Evolutionary conservation across 2,888 invertebrate species (phyloP).

Genomic region (Achlya flavicornis): DNA sequence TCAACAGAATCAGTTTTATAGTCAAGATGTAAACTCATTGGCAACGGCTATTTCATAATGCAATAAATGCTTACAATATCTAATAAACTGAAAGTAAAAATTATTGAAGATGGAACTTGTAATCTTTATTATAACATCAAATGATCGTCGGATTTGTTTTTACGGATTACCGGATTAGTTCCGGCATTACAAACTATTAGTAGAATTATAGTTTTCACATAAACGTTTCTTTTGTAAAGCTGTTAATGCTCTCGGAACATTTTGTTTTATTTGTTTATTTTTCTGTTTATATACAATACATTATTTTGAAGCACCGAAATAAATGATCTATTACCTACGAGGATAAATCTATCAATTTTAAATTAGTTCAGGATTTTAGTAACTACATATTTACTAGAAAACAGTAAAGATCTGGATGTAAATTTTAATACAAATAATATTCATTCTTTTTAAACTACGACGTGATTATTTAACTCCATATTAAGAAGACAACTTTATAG

Average conservation of each 20-base stretch:
- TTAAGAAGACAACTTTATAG: too few relatives aligned
- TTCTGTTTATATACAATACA: background rate
- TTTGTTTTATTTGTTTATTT: background rate
- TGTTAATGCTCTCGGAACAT: background rate
- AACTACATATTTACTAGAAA: too few relatives aligned
- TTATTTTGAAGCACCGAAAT: too few relatives aligned
- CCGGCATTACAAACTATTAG: conserved; percentile 6
- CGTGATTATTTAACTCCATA: too few relatives aligned
- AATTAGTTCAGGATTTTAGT: too few relatives aligned
- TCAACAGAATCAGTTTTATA: background rate
- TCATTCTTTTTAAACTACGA: too few relatives aligned
- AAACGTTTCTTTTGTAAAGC: background rate
- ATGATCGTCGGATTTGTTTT: conserved; percentile 10
- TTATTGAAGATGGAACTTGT: background rate
- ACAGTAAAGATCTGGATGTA: too few relatives aligned
- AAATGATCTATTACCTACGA: too few relatives aligned
- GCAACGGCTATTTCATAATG: background rate
- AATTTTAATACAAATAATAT: too few relatives aligned
- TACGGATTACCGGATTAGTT: conserved; percentile 11
- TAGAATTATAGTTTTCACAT: conserved; percentile 3
- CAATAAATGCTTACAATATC: background rate
- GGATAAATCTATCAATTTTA: background rate
- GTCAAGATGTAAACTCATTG: background rate
- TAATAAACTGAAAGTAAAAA: background rate
- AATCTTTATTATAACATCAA: conserved; percentile 3